Base-by-base conservation (phyloP, 92 coral and sea anemone genomes). In the Pocillopora meandrina region DNA sequence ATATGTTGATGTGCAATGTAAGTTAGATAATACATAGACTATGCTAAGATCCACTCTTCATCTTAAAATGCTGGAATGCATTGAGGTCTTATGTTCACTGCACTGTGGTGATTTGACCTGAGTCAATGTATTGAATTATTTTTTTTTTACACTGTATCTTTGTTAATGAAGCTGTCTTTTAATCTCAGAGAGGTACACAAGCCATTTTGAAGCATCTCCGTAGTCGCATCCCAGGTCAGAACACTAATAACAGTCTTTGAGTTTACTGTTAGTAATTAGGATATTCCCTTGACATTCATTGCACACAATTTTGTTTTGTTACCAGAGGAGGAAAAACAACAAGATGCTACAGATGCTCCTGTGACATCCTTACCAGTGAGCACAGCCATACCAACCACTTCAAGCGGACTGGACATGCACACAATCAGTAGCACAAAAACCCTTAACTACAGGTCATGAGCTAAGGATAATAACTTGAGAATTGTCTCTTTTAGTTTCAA, bases 151-250 rank as follows among this genome's bases (percentile, higher is more conserved):
- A 4, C 31, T 14, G 17, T 65, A 10, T 74, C 12, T 12, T 26
- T 0, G 31, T 26, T 9, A 33, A 33, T 68, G 31, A 12, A 23
- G 5, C 1, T 18, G 15, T 74, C 7, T 57, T 16, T 71, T 34
- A 2, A 26, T 18, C 20, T 13, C 59, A 97, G 99, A 90, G 95
- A 57, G 99, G 99, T 61, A 97, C 99, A 33, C 98, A 93, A 76
- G 97, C 98, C 62, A 79, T 97, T 69, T 26, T 97, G 61, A 89
- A 92, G 57, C 93, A 97, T 47, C 87, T 97, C 21, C 89, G 93
- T 55, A 97, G 98, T 82, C 92, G 98, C 56, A 97, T 97, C 64
- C 97, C 93, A 82, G 98, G 99, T 92, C 33, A 71, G 93, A 71
- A 13, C 14, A 8, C 0, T 2, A 12, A 19, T 34, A 4, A 34